Base-by-base conservation (phyloP, 2,888 invertebrate genomes). In the Lumbricus terrestris region DNA sequence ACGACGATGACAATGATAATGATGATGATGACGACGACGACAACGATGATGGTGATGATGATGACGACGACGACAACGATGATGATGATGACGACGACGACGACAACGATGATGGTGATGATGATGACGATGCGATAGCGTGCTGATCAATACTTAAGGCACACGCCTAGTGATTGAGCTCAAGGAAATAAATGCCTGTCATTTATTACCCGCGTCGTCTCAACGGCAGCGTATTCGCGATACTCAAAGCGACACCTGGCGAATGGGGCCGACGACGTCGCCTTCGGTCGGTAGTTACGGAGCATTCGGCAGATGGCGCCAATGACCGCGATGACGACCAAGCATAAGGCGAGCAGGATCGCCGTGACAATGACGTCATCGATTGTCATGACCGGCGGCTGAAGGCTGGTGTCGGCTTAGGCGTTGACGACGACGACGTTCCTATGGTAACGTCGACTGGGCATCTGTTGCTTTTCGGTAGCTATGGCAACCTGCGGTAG, bases 291-390 rank as follows among this genome's bases (percentile, higher is more conserved):
- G 34, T 91, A 90, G 15, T 90, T 82, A 11, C 91, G 91, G 33
- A 92, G 85, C 18, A 92, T 33, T 15, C 91, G 90, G 54, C 92
- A 92, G 29, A 90, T 35, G 69, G 90, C 34, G 47, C 42, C 91
- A 29, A 92, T 90, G 23, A 90, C 47, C 18, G 69, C 91, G 35
- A 91, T 83, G 15, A 92, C 82, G 23, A 91, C 91, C 20, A 92
- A 90, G 88, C 92, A 90, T 40, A 92, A 40, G 6, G 93, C 93
- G 85, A 93, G 90, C 29, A 94, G 91, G 88, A 92, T 92, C 37
- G 91, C 82, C 23, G 92, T 90, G 90, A 93, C 93, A 13, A 92
- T 93, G 90, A 91, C 90, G 3, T 92, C 92, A 37, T 91, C 92
- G 88, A 92, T 18, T 23, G 69, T 85, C 37, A 34, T 85, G 35